Evolutionary conservation across 2,888 invertebrate genomes (phyloP).

Genomic region (Adelognathus sp.): DNA sequence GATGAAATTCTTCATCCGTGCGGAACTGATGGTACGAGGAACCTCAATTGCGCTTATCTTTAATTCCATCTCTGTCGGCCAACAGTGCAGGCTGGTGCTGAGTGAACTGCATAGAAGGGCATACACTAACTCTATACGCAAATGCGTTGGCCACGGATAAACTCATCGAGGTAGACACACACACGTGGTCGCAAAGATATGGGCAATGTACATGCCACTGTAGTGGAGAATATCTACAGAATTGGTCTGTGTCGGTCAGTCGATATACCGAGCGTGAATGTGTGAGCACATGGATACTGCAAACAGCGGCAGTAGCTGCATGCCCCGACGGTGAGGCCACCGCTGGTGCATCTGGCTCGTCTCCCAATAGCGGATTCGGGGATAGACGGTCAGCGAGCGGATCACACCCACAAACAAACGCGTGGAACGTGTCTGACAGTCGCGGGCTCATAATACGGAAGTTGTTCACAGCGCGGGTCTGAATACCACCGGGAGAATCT

Average conservation of each 20-base stretch:
- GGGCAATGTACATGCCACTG: background rate
- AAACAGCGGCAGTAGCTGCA: conserved; percentile 13
- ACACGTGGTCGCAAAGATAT: background rate
- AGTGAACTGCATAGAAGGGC: background rate
- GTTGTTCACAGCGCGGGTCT: conserved; percentile 42
- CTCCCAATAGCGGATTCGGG: conserved; percentile 41
- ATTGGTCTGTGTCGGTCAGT: background rate
- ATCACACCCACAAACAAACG: conserved; percentile 42
- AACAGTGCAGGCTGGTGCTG: background rate
- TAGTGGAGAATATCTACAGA: background rate
- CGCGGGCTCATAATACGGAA: conserved; percentile 42
- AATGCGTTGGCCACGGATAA: conserved; percentile 17
- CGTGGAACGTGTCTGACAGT: conserved; percentile 43
- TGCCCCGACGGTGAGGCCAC: conserved; percentile 3
- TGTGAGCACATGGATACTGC: conserved; percentile 7
- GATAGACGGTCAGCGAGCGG: conserved; percentile 44
- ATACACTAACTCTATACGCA: background rate
- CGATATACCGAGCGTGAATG: background rate
- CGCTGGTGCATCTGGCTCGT: conserved; percentile 17
- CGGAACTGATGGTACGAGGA: background rate
- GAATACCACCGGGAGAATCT: conserved; percentile 37
- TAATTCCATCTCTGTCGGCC: background rate
- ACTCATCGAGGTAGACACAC: background rate
- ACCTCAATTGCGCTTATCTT: background rate
- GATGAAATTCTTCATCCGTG: background rate